These are phyloP conservation scores for Ciconia nigra DNA, from an alignment of 2,797 vertebrate species.

Conservation along the genomic window DNA sequence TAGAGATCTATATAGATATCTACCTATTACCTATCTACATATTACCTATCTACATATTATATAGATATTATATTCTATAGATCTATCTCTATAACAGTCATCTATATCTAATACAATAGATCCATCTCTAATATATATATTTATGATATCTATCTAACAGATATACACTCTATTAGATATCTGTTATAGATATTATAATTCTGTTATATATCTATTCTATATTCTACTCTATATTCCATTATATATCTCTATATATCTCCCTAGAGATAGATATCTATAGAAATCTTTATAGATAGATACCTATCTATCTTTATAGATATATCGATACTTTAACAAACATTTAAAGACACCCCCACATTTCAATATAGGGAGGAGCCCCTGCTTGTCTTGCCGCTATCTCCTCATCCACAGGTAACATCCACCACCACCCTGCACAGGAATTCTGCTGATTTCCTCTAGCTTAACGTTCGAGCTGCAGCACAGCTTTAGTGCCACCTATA, in stretches of 20 bases:
- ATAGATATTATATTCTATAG: neutral
- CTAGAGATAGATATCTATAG: neutral
- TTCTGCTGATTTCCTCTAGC: neutral
- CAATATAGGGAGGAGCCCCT: neutral
- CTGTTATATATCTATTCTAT: neutral
- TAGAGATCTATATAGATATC: no score
- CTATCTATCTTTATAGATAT: neutral
- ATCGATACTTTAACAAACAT: neutral
- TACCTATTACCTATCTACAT: no score
- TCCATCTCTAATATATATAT: neutral
- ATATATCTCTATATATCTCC: no score
- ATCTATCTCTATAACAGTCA: neutral
- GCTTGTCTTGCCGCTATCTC: neutral
- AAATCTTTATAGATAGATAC: neutral
- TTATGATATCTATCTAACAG: neutral
- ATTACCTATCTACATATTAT: neutral
- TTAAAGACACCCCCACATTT: neutral
- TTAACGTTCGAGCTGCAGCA: neutral
- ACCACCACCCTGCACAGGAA: neutral
- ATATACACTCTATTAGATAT: neutral
- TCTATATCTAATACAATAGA: neutral
- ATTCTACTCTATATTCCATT: neutral
- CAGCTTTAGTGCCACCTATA: neutral
- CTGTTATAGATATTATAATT: neutral
- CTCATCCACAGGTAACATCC: neutral